These are phyloP conservation scores for Halotydeus destructor DNA, from an alignment of 1,140 invertebrate genomes.

Conservation along the genomic window DNA sequence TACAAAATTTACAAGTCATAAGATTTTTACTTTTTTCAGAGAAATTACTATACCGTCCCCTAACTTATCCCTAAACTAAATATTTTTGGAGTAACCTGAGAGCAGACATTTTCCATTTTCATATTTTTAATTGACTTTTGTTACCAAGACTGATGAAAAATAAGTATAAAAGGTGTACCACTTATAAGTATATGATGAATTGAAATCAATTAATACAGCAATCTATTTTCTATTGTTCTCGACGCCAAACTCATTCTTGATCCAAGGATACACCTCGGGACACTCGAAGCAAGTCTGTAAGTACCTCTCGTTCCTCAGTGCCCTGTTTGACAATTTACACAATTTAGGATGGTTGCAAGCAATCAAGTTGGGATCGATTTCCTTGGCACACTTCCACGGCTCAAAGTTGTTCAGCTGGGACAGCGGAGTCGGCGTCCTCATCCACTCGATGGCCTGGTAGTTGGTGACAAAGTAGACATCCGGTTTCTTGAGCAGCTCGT, in stretches of 20 bases:
- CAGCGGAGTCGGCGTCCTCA: slow-evolving; percentile 67
- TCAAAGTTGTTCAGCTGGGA: slow-evolving; percentile 72
- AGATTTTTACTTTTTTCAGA: too few species aligned
- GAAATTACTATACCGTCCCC: too few species aligned
- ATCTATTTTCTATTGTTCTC: slow-evolving; percentile 11
- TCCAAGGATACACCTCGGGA: slow-evolving; percentile 81
- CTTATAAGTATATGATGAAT: too few species aligned
- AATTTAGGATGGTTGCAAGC: slow-evolving; percentile 69
- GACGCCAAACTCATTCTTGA: slow-evolving; percentile 43
- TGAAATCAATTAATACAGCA: too few species aligned
- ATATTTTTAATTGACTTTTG: too few species aligned
- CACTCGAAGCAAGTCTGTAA: slow-evolving; percentile 78
- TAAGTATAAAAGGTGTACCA: too few species aligned
- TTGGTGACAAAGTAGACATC: slow-evolving; percentile 88
- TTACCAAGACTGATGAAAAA: too few species aligned
- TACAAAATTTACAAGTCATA: too few species aligned
- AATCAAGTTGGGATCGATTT: slow-evolving; percentile 40
- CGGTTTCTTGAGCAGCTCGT: slow-evolving; percentile 62
- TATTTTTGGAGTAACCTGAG: too few species aligned
- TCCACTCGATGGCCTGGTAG: slow-evolving; percentile 86
- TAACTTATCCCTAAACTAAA: too few species aligned
- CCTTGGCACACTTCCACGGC: slow-evolving; percentile 64
- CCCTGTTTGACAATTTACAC: slow-evolving; percentile 72
- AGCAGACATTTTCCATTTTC: too few species aligned
- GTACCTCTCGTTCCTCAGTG: slow-evolving; percentile 74